Base-by-base conservation (phyloP, 2,113 vertebrate genomes). In the Ictalurus furcatus region DNA sequence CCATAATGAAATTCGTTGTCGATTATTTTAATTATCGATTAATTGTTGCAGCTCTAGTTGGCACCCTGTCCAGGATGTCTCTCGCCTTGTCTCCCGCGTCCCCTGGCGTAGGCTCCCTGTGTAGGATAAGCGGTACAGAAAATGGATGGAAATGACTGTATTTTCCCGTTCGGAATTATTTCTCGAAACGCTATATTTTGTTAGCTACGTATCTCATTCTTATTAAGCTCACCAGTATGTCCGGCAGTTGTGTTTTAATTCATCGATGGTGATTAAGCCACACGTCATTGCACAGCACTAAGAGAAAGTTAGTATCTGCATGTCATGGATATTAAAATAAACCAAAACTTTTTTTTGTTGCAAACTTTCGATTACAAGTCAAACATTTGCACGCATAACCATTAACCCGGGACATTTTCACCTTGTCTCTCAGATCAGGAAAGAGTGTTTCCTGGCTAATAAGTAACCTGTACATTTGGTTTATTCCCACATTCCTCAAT, bases 381-480 rank as follows among this genome's bases (percentile, higher is more conserved):
- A 54, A 54, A 81, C 12, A 28, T 23, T 69, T 34, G 58, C 37
- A n/a, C 63, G 2, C 61, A 34, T 37, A 89, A 48, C 28, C 63
- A 82, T 86, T 76, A 84, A 56, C 82, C 44, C 13, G 14, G 16
- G 7, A 56, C 30, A 48, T 48, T 58, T 17, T 21, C 17, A n/a
- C 21, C 23, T 44, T 11, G 34, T 84, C n/a, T 0, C 25, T 16
- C 9, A 40, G 28, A 28, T 87, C 37, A 34, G 28, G 40, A 80
- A 37, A 58, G 28, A n/a, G 65, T 56, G 28, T 34, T 23, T 76
- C 37, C 56, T 86, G 40, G 74, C 30, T 82, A 80, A 91, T 89
- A 58, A 85, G 61, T 89, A 89, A 86, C 73, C 48, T 59, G 25
- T 37, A n/a, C 30, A 37, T 86, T 83, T 56, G 8, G 63, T 85